Percentiles rank a stretch among this genome's conserved stretches.
Conservation (phyloP, 2,113 vertebrate genomes). For the Syngnathus typhle region DNA sequence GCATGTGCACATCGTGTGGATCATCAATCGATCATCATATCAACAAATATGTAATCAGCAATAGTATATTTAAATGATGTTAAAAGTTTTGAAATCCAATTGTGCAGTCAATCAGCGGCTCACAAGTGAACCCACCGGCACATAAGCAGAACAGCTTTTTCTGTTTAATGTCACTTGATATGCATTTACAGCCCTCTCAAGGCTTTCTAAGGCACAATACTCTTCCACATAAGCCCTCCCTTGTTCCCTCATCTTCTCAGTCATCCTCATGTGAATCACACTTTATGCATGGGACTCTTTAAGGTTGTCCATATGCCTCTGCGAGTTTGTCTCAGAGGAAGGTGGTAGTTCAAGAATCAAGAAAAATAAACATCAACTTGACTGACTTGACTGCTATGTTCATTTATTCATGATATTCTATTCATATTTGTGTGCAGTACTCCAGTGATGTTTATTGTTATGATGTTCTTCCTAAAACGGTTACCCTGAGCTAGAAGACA, state of each 20-base stretch:
- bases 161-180: constrained; percentile 35
- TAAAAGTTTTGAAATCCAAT: constrained; percentile 2
- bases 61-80: constrained; percentile 12
- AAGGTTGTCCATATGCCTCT: constrained; percentile 62
- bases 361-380: constrained; percentile 58
- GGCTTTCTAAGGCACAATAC: constrained; percentile 55
- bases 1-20: constrained; percentile 17
- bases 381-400: not conserved
- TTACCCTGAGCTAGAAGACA: not conserved
- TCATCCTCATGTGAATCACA: constrained; percentile 57
- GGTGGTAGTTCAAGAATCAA: constrained; percentile 59
- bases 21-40: not conserved
- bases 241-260: constrained; percentile 33
- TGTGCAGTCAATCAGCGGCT: not conserved
- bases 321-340: constrained; percentile 59
- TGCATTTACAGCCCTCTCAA: constrained; percentile 28
- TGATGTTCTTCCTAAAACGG: not conserved
- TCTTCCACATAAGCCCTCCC: constrained; percentile 33
- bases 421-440: not conserved
- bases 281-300: constrained; percentile 68
- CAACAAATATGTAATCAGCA: not conserved
- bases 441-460: not conserved
- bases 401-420: not conserved
- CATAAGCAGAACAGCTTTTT: constrained; percentile 14
- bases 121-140: not conserved